A percentile compares a stretch with the other conserved stretches of the same genome.
phyloP scores from a whole-genome alignment of 2,113 vertebrate genomes.

The Excalfactoria chinensis region DNA sequence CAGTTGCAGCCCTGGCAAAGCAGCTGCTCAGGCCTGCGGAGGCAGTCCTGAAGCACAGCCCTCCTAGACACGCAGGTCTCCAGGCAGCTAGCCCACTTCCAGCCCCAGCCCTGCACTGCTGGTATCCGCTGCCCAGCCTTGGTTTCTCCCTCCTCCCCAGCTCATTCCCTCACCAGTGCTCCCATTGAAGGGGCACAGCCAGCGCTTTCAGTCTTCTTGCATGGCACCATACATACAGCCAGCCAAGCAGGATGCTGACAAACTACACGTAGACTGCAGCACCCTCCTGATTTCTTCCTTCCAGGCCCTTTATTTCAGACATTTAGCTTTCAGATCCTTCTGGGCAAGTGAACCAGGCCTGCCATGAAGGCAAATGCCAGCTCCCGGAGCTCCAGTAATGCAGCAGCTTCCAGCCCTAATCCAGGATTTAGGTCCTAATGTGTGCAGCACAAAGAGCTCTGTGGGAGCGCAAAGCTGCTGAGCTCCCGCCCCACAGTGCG shows the following conservation, averaged over 20 bases:
- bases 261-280: background rate
- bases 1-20: background rate
- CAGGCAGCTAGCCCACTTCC: background rate
- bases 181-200: background rate
- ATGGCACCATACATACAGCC: background rate
- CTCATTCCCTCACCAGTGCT: background rate
- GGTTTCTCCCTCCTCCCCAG: background rate
- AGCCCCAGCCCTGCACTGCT: background rate
- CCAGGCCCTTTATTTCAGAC: background rate
- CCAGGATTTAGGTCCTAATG: conserved; percentile 68
- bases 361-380: background rate
- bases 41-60: background rate
- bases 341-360: background rate
- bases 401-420: conserved; percentile 62
- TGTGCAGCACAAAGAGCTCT: background rate
- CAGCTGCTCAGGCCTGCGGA: background rate
- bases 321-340: background rate
- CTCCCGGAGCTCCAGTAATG: conserved; percentile 29
- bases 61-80: rapidly evolving
- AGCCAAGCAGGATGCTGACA: background rate
- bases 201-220: background rate
- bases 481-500: background rate
- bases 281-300: background rate
- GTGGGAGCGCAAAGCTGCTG: conserved; percentile 44
- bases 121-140: background rate